Evolutionary conservation across 2,888 invertebrate species (phyloP).

Genomic region (Lasioglossum zephyrum): DNA sequence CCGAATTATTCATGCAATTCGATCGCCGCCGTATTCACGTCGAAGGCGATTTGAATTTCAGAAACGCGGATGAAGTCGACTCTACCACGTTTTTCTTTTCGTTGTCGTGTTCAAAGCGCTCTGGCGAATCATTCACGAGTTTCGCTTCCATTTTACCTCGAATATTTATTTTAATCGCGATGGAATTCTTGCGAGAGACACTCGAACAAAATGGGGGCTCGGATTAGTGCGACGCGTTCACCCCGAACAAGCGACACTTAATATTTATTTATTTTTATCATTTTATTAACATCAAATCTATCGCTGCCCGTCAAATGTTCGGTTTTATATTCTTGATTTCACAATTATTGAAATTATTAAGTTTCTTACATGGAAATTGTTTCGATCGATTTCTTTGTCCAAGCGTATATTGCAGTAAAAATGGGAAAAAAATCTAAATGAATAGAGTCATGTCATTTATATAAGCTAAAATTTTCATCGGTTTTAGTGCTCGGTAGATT

Average conservation of each 20-base stretch:
- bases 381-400: too few species aligned
- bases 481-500: too few species aligned
- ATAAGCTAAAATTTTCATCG: too few species aligned
- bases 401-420: too few species aligned
- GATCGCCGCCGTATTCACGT: conserved; percentile 16
- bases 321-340: too few species aligned
- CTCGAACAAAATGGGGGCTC: background rate
- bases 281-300: too few species aligned
- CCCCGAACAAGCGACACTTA: background rate
- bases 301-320: too few species aligned
- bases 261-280: too few species aligned
- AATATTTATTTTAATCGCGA: background rate
- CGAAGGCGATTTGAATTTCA: conserved; percentile 51
- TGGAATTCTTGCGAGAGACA: background rate
- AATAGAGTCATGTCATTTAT: too few species aligned
- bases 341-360: too few species aligned
- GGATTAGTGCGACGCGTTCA: background rate
- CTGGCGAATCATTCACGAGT: conserved; percentile 24
- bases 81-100: background rate
- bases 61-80: conserved; percentile 22
- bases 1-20: conserved; percentile 57
- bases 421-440: too few species aligned
- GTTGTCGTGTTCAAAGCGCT: background rate
- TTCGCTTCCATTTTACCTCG: background rate
- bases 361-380: too few species aligned